phyloP scores from a whole-genome alignment of 2,113 vertebrate species.

The Eleginops maclovinus region DNA sequence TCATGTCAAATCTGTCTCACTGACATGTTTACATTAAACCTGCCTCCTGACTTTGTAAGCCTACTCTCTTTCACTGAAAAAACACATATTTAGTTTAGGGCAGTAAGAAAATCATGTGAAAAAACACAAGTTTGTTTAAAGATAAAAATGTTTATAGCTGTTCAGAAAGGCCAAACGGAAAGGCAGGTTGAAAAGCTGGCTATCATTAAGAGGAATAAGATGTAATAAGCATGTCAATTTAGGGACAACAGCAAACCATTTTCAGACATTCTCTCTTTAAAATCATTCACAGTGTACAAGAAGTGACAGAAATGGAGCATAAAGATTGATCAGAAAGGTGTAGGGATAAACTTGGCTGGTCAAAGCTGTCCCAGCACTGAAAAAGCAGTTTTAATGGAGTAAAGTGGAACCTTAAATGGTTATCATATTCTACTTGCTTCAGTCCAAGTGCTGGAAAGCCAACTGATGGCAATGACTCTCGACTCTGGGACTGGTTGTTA shows the following conservation, averaged over 20 bases:
- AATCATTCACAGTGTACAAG: background rate
- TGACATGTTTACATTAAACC: constrained; percentile 13
- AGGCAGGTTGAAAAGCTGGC: background rate
- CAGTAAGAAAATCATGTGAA: background rate
- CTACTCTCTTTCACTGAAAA: no score
- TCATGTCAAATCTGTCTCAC: constrained; percentile 1
- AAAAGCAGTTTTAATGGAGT: background rate
- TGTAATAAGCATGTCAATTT: background rate
- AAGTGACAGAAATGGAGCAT: background rate
- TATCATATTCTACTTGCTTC: background rate
- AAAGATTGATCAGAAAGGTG: background rate
- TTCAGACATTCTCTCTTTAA: background rate
- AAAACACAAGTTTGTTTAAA: background rate
- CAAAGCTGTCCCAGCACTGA: background rate
- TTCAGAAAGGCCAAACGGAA: background rate
- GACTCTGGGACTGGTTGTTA: background rate
- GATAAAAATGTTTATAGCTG: background rate
- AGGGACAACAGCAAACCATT: no score
- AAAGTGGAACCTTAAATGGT: no score
- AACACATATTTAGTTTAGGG: background rate
- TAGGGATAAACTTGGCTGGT: background rate
- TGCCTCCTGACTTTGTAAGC: background rate
- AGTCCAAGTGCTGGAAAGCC: background rate
- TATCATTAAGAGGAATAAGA: background rate
- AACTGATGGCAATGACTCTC: background rate